A percentile compares a stretch with the other conserved stretches of the same genome.
Conservation (phyloP, 2,888 invertebrate genomes). For the Dasypogon diadema region DNA sequence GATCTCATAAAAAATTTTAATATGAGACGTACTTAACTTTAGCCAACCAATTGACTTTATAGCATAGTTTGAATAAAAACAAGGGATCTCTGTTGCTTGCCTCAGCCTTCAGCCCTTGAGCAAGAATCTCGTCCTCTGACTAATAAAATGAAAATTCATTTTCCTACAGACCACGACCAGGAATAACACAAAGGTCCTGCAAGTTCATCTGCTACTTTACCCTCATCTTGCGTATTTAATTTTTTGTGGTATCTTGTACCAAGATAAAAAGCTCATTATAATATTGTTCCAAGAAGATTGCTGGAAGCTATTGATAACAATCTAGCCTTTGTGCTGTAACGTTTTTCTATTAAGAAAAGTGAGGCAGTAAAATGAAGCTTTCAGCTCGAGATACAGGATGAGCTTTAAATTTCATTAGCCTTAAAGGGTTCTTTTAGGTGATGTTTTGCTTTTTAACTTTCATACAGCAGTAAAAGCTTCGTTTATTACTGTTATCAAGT, state of each 20-base stretch:
- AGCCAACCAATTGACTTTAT: too few relatives aligned
- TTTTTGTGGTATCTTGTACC: conserved; percentile 42
- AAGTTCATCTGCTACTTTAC: conserved; percentile 40
- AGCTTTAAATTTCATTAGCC: background rate
- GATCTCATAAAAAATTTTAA: too few relatives aligned
- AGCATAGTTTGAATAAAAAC: too few relatives aligned
- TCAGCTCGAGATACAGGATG: background rate
- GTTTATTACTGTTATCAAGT: too few relatives aligned
- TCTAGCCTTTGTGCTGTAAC: conserved; percentile 35
- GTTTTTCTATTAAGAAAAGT: conserved; percentile 22
- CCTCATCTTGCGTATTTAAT: conserved; percentile 31
- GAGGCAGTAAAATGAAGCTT: conserved; percentile 1
- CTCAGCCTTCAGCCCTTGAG: background rate
- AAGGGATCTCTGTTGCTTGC: background rate
- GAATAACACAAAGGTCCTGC: conserved; percentile 8
- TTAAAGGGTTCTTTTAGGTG: background rate
- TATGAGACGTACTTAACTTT: too few relatives aligned
- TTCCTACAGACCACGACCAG: conserved; percentile 11
- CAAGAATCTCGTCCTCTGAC: background rate
- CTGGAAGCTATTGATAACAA: conserved; percentile 44
- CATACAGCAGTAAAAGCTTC: too few relatives aligned
- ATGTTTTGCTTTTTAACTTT: too few relatives aligned
- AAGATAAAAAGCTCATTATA: conserved; percentile 47
- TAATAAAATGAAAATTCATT: conserved; percentile 44
- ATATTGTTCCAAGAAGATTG: conserved; percentile 46